Conservation (phyloP, 2,797 vertebrate genomes). For the Pogonophryne albipinna region DNA sequence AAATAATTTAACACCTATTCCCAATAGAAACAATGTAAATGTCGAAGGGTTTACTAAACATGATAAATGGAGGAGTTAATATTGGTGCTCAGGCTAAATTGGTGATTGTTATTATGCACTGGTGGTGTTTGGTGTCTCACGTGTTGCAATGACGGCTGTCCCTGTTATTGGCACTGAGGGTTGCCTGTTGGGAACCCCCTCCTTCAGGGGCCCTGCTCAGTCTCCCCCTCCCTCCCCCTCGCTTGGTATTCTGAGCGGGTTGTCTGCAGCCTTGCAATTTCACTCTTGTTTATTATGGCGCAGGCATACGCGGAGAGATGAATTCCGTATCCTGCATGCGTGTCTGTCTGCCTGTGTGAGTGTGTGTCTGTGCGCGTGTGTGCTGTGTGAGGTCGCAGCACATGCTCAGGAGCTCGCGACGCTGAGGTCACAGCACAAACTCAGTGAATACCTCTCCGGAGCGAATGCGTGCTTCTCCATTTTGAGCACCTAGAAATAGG, state of each 20-base stretch:
- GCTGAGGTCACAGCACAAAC: slow-evolving; percentile 99
- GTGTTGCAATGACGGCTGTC: slow-evolving; percentile 65
- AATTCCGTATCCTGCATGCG: slow-evolving; percentile 83
- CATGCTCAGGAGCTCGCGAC: slow-evolving; percentile 95
- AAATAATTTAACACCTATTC: neutral
- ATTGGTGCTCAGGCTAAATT: neutral
- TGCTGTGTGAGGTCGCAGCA: slow-evolving; percentile 92
- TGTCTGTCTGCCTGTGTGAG: slow-evolving; percentile 79
- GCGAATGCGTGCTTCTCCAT: slow-evolving; percentile 97
- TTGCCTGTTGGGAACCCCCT: slow-evolving; percentile 73
- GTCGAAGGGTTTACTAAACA: neutral
- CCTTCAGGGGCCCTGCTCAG: slow-evolving; percentile 65
- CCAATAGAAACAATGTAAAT: neutral
- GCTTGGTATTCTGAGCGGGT: slow-evolving; percentile 86
- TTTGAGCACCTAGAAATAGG: slow-evolving; percentile 93
- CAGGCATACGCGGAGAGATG: slow-evolving; percentile 85
- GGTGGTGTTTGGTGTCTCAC: slow-evolving; percentile 31
- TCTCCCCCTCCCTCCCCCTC: slow-evolving; percentile 63
- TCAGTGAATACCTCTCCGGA: slow-evolving; percentile 90
- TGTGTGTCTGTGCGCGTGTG: slow-evolving; percentile 72
- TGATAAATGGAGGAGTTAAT: neutral
- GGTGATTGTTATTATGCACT: neutral
- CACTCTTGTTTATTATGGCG: slow-evolving; percentile 91
- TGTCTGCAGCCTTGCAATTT: slow-evolving; percentile 81
- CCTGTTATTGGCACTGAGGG: slow-evolving; percentile 50